Conservation (phyloP, 2,888 invertebrate genomes). For the Platycheirus albimanus region DNA sequence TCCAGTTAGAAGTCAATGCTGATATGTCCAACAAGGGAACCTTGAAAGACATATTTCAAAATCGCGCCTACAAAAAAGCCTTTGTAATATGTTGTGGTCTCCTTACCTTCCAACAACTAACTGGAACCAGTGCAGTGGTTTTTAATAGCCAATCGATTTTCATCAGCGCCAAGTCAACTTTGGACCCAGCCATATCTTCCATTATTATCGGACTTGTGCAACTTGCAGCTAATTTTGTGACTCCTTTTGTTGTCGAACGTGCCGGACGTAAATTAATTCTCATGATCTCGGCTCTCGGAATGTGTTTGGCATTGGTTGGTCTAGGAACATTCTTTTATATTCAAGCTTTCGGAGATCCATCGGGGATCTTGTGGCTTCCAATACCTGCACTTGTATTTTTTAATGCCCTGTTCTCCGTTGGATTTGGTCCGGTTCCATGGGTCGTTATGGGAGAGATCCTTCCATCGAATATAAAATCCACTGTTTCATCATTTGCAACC, state of each 20-base stretch:
- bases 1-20: constrained; percentile 84
- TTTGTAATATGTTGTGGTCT: constrained; percentile 89
- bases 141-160: constrained; percentile 91
- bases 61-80: constrained; percentile 89
- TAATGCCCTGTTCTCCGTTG: constrained; percentile 89
- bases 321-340: constrained; percentile 86
- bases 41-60: constrained; percentile 85
- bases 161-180: constrained; percentile 85
- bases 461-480: constrained; percentile 89
- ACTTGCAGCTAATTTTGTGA: constrained; percentile 87
- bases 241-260: constrained; percentile 90
- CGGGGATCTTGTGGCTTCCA: constrained; percentile 87
- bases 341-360: constrained; percentile 81
- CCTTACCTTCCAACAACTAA: constrained; percentile 92
- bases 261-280: constrained; percentile 89
- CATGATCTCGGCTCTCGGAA: constrained; percentile 87
- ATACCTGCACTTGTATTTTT: constrained; percentile 88
- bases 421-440: constrained; percentile 91
- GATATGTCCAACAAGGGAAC: constrained; percentile 82
- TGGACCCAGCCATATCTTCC: constrained; percentile 86
- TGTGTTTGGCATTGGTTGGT: constrained; percentile 86
- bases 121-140: constrained; percentile 91
- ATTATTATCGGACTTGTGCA: constrained; percentile 90
- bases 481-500: constrained; percentile 89
- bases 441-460: constrained; percentile 92